phyloP scores from a whole-genome alignment of 2,888 invertebrate genomes.

The Meteorus cinctellus region DNA sequence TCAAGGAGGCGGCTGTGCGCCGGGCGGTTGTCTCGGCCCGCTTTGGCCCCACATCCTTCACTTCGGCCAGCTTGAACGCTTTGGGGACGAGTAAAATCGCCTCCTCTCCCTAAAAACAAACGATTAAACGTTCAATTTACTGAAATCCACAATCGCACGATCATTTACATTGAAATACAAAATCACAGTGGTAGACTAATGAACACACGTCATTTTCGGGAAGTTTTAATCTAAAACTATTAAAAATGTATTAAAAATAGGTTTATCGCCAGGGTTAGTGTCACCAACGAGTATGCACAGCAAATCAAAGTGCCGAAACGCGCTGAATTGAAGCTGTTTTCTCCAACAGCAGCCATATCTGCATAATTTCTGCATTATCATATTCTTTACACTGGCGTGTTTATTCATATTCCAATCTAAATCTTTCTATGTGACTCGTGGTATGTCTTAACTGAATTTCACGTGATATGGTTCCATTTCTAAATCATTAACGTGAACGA shows the following conservation, averaged over 20 bases:
- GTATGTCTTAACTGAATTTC: background rate
- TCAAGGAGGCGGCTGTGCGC: constrained; percentile 66
- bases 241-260: background rate
- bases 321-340: background rate
- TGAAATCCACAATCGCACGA: background rate
- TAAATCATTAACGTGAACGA: background rate
- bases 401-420: background rate
- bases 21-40: constrained; percentile 75
- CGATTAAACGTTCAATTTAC: background rate
- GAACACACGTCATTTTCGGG: background rate
- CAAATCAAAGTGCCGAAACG: background rate
- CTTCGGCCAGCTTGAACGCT: constrained; percentile 86
- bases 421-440: background rate
- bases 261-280: too few species aligned
- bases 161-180: background rate
- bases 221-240: background rate
- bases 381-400: background rate
- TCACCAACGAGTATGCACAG: background rate
- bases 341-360: background rate
- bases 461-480: background rate
- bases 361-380: background rate
- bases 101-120: constrained; percentile 69
- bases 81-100: constrained; percentile 73
- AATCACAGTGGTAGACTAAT: background rate
- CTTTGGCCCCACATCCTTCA: constrained; percentile 84